Percentiles rank a stretch among this genome's conserved stretches.
These are phyloP conservation scores for Typhlichthys eigenmanni DNA, from an alignment of 2,797 vertebrate genomes.

Conservation along the genomic window DNA sequence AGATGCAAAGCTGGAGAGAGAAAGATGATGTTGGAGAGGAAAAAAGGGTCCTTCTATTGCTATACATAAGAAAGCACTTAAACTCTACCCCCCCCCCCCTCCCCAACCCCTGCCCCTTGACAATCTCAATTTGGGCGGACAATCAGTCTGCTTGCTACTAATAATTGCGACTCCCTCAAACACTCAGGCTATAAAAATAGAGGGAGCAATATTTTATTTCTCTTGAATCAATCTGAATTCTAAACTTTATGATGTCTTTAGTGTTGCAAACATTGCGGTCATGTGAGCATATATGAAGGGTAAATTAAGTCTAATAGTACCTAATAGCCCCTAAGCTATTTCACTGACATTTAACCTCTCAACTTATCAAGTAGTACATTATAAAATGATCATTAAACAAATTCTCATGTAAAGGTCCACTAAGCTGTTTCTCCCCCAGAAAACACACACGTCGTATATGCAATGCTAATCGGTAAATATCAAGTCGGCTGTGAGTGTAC, in stretches of 20 bases:
- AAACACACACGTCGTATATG: too few species aligned
- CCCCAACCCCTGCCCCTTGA: slow-evolving; percentile 81
- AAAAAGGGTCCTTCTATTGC: slow-evolving; percentile 51
- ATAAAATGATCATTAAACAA: too few species aligned
- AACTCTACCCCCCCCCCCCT: slow-evolving; percentile 63
- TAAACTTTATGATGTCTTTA: slow-evolving; percentile 24
- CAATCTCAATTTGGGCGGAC: slow-evolving; percentile 86
- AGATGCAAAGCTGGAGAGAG: slow-evolving; percentile 44
- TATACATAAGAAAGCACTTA: slow-evolving; percentile 86
- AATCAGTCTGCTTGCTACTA: slow-evolving; percentile 33
- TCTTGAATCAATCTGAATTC: slow-evolving; percentile 32
- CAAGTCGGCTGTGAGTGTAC: neutral
- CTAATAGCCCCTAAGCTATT: slow-evolving; percentile 26
- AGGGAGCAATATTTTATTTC: slow-evolving; percentile 47
- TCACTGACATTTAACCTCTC: slow-evolving; percentile 34
- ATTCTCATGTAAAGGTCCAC: too few species aligned
- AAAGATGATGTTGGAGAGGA: slow-evolving; percentile 34
- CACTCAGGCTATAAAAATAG: slow-evolving; percentile 66
- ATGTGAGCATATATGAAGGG: slow-evolving; percentile 31
- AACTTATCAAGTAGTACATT: slow-evolving; percentile 33
- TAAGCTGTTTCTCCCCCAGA: too few species aligned
- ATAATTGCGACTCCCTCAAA: slow-evolving; percentile 53
- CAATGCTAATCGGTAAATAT: too few species aligned
- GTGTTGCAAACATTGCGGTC: slow-evolving; percentile 53
- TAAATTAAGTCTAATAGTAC: too few species aligned